Conservation (phyloP, 1,140 invertebrate species). For the Nilaparvata lugens region DNA sequence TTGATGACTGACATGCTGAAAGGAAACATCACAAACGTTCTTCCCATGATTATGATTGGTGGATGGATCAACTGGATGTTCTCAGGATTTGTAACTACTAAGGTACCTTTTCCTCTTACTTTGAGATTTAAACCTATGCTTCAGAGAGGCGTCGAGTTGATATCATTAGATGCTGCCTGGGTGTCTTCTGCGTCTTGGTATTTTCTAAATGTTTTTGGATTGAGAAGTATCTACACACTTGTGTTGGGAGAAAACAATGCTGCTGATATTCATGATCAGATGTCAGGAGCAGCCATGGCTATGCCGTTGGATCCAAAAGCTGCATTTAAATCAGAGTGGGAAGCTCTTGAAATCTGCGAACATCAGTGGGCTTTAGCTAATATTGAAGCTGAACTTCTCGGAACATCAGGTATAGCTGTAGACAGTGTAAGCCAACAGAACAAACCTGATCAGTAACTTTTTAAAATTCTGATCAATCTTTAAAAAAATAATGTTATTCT, state of each 20-base stretch:
- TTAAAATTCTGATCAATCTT: too few relatives aligned
- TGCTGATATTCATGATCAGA: slow-evolving; percentile 98
- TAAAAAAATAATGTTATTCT: too few relatives aligned
- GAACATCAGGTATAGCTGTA: background rate
- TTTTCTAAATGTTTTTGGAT: slow-evolving; percentile 98
- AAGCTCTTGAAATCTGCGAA: slow-evolving; percentile 92
- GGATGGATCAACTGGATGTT: slow-evolving; percentile 99
- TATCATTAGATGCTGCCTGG: slow-evolving; percentile 96
- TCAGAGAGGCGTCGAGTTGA: slow-evolving; percentile 92
- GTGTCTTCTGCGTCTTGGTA: slow-evolving; percentile 99
- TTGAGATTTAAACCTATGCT: slow-evolving; percentile 98
- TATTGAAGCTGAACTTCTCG: slow-evolving; percentile 18
- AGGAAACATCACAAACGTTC: slow-evolving; percentile 95
- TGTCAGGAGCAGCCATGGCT: slow-evolving; percentile 92
- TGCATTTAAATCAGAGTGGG: slow-evolving; percentile 99
- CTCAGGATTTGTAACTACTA: slow-evolving; percentile 98
- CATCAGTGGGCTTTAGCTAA: slow-evolving; percentile 75
- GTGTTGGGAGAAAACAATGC: slow-evolving; percentile 97
- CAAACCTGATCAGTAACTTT: slow-evolving; percentile 3
- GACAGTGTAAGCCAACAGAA: slow-evolving; percentile 16
- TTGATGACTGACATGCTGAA: slow-evolving; percentile 99
- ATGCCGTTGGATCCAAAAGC: slow-evolving; percentile 97
- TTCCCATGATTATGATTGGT: slow-evolving; percentile 97
- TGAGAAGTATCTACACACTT: slow-evolving; percentile 94
- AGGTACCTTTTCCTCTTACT: slow-evolving; percentile 97